These are phyloP conservation scores for Diadumene lineata DNA, from an alignment of 92 coral and sea anemone species.

Conservation along the genomic window DNA sequence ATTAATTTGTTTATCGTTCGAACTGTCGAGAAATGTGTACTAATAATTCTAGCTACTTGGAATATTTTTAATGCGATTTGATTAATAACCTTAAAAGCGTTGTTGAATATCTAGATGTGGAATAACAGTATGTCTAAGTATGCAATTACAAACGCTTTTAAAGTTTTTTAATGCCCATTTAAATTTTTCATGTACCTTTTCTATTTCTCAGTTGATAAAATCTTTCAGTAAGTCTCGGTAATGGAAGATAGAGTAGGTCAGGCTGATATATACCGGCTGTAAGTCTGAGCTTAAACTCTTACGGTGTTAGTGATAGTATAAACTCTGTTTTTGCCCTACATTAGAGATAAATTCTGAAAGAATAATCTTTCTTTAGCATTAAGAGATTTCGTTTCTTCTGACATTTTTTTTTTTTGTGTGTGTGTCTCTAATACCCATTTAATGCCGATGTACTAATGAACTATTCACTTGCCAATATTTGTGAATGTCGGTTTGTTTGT, in stretches of 20 bases:
- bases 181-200: not conserved
- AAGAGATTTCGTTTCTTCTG: not conserved
- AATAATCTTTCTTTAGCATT: too few relatives aligned
- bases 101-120: not conserved
- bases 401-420: too few relatives aligned
- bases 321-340: not conserved
- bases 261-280: not conserved
- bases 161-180: not conserved
- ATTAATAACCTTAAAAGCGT: constrained; percentile 8
- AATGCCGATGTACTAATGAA: not conserved
- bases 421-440: not conserved
- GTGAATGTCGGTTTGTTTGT: too few relatives aligned
- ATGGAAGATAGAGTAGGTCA: constrained; percentile 2
- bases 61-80: constrained; percentile 11
- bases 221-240: constrained; percentile 3
- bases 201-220: constrained; percentile 6
- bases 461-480: too few relatives aligned
- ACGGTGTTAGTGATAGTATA: not conserved
- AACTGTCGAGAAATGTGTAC: not conserved
- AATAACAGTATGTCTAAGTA: constrained; percentile 1
- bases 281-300: not conserved
- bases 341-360: too few relatives aligned
- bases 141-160: constrained; percentile 9
- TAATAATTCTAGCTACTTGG: too few relatives aligned
- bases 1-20: not conserved